phyloP scores from a whole-genome alignment of 2,113 vertebrate genomes.

The Prochilodus magdalenae region DNA sequence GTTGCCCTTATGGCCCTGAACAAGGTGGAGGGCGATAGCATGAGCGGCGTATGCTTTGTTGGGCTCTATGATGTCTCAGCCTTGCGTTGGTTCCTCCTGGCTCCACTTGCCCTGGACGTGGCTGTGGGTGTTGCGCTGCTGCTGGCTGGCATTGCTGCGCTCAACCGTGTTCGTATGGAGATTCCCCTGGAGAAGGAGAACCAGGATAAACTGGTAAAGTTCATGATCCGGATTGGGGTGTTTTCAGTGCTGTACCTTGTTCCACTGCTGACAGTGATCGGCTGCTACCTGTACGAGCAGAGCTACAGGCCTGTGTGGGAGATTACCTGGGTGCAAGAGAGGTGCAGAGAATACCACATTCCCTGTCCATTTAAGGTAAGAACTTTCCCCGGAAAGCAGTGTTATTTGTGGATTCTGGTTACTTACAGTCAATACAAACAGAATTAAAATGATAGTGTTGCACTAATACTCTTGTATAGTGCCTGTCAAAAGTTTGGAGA shows the following conservation, averaged over 20 bases:
- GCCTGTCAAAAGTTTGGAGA: background rate
- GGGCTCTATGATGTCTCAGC: conserved; percentile 92
- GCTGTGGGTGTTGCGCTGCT: conserved; percentile 91
- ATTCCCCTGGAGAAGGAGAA: conserved; percentile 98
- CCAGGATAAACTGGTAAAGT: conserved; percentile 98
- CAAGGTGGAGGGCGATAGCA: conserved; percentile 95
- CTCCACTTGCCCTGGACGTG: conserved; percentile 91
- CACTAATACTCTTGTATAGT: background rate
- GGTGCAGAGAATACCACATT: conserved; percentile 95
- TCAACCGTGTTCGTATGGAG: conserved; percentile 97
- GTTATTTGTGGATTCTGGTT: too few species aligned
- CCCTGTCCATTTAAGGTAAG: conserved; percentile 93
- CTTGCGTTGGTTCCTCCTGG: conserved; percentile 93
- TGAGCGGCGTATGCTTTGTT: conserved; percentile 97
- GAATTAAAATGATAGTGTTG: too few species aligned
- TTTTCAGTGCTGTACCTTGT: conserved; percentile 99
- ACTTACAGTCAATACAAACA: background rate
- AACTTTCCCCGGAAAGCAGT: background rate
- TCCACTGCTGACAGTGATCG: conserved; percentile 89
- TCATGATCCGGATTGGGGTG: conserved; percentile 98
- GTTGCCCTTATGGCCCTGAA: conserved; percentile 94
- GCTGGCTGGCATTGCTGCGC: conserved; percentile 93
- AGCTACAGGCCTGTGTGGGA: conserved; percentile 90
- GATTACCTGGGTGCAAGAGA: conserved; percentile 95
- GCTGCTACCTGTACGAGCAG: conserved; percentile 96